These are phyloP conservation scores for Hedya salicella DNA, from an alignment of 2,888 invertebrate species.

Conservation along the genomic window DNA sequence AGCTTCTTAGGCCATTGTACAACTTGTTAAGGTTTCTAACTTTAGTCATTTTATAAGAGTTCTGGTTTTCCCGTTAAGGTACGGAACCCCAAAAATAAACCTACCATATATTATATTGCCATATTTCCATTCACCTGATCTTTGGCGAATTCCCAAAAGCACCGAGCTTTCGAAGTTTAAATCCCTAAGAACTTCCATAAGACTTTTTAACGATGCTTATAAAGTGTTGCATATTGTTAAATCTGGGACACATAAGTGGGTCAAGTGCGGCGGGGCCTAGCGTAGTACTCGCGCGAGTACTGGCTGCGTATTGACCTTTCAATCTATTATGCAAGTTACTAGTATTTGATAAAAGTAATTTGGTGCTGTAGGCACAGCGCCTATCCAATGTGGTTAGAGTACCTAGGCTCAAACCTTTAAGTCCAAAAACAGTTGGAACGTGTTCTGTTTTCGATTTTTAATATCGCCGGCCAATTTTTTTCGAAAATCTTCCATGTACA, in stretches of 20 bases:
- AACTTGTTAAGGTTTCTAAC: too few relatives aligned
- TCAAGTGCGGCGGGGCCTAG: constrained; percentile 33
- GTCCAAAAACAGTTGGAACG: too few relatives aligned
- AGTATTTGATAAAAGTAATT: constrained; percentile 13
- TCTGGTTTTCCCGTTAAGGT: background rate
- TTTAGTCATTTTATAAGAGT: too few relatives aligned
- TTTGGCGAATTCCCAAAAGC: constrained; percentile 20
- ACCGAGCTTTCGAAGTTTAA: constrained; percentile 29
- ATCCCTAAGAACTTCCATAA: constrained; percentile 26
- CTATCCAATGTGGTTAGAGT: constrained; percentile 3
- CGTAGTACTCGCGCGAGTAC: constrained; percentile 29
- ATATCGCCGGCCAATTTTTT: too few relatives aligned
- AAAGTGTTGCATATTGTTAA: constrained; percentile 35
- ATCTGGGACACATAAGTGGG: constrained; percentile 38
- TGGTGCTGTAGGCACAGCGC: background rate
- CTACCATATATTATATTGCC: too few relatives aligned
- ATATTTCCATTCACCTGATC: constrained; percentile 18
- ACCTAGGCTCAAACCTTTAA: too few relatives aligned
- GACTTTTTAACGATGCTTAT: constrained; percentile 40
- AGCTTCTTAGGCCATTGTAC: too few relatives aligned
- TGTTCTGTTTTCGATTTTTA: too few relatives aligned
- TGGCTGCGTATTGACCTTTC: constrained; percentile 25
- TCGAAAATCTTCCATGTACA: too few relatives aligned
- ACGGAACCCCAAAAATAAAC: too few relatives aligned
- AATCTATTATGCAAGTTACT: constrained; percentile 29